These are phyloP conservation scores for Parazoanthus atlanticus DNA, from an alignment of 92 coral and sea anemone species.

Conservation along the genomic window DNA sequence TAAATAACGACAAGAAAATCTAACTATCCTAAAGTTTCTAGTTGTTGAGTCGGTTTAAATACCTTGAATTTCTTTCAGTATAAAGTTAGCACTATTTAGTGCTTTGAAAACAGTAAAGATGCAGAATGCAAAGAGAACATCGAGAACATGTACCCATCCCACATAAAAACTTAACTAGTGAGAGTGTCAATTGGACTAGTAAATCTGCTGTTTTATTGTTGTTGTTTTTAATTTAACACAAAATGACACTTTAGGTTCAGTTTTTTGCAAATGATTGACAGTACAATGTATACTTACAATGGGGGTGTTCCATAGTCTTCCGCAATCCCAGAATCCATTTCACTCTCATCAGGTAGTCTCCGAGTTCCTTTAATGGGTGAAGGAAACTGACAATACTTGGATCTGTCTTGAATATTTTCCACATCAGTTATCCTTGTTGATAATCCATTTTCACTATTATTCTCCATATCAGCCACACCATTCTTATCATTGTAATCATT, in stretches of 20 bases:
- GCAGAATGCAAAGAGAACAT: no score
- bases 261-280: background rate
- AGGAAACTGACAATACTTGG: slow-evolving; percentile 84
- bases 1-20: background rate
- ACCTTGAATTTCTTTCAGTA: no score
- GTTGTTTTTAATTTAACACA: no score
- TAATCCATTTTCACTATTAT: slow-evolving; percentile 33
- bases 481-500: slow-evolving; percentile 11
- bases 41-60: no score
- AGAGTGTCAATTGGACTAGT: no score
- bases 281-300: slow-evolving; percentile 54
- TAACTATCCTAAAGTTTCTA: background rate
- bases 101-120: no score
- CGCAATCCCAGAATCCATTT: slow-evolving; percentile 61
- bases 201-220: no score
- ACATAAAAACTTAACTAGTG: no score
- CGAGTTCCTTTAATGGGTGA: slow-evolving; percentile 70
- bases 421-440: slow-evolving; percentile 40
- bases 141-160: no score
- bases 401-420: slow-evolving; percentile 78
- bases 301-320: slow-evolving; percentile 55
- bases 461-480: slow-evolving; percentile 32
- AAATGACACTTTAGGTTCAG: no score
- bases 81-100: no score
- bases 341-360: slow-evolving; percentile 53